phyloP scores from a whole-genome alignment of 1,140 invertebrate species.

The Holcopasites calliopsidis region DNA sequence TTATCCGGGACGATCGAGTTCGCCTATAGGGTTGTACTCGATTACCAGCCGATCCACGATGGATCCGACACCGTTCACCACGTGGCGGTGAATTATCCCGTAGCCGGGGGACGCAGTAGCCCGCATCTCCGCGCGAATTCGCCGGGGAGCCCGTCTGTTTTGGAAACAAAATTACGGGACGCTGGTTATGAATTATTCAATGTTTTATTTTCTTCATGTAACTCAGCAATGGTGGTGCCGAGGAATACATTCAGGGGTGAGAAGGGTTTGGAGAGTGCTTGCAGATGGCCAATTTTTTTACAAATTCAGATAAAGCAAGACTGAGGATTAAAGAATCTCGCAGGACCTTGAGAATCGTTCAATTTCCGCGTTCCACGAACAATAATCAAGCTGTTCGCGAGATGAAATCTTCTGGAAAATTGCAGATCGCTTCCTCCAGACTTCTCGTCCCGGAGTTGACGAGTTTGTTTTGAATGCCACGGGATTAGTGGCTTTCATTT shows the following conservation, averaged over 20 bases:
- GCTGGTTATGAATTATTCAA: conserved; percentile 57
- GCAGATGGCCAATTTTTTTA: too few relatives aligned
- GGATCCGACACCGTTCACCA: conserved; percentile 31
- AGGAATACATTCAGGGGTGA: background rate
- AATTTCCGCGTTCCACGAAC: too few relatives aligned
- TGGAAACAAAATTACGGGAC: conserved; percentile 65
- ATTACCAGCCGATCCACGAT: conserved; percentile 67
- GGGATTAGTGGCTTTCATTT: background rate
- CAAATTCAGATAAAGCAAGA: too few relatives aligned
- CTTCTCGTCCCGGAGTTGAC: too few relatives aligned
- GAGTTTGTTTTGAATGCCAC: background rate
- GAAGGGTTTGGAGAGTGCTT: background rate
- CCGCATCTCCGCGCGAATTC: conserved; percentile 43
- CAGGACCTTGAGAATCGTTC: too few relatives aligned
- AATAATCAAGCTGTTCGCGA: background rate
- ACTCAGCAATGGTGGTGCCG: background rate
- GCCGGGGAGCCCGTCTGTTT: conserved; percentile 49
- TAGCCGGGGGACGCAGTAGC: conserved; percentile 7
- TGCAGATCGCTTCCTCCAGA: background rate
- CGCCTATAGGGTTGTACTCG: conserved; percentile 52
- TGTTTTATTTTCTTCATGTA: background rate
- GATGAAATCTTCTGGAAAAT: background rate
- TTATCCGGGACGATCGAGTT: conserved; percentile 66
- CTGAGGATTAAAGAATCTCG: too few relatives aligned
- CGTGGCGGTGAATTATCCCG: conserved; percentile 10